Evolutionary conservation across 2,113 vertebrate species (phyloP).

Genomic region (Leucosticte australis): DNA sequence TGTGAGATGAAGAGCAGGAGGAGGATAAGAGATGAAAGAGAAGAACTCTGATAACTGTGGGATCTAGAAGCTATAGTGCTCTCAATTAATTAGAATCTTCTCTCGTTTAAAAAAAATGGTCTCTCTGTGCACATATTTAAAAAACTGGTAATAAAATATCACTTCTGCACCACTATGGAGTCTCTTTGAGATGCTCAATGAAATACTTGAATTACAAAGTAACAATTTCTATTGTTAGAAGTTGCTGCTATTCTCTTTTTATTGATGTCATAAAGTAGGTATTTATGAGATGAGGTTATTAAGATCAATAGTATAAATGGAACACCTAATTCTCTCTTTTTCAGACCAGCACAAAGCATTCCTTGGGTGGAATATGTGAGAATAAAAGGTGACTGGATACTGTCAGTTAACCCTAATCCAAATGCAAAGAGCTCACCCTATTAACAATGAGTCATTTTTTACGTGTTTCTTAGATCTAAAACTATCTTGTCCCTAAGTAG

Average conservation of each 20-base stretch:
- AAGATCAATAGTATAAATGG: conserved; percentile 75
- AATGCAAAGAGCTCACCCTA: conserved; percentile 73
- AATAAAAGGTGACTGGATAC: conserved; percentile 67
- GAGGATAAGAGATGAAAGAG: conserved; percentile 41
- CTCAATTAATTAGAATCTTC: conserved; percentile 72
- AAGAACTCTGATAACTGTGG: conserved; percentile 49
- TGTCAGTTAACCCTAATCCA: conserved; percentile 74
- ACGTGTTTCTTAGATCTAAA: conserved; percentile 70
- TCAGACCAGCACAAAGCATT: conserved; percentile 64
- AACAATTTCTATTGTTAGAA: conserved; percentile 65
- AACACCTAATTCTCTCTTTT: conserved; percentile 74
- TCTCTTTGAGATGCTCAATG: conserved; percentile 30
- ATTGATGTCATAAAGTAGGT: conserved; percentile 73
- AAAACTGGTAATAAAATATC: conserved; percentile 44
- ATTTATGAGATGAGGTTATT: conserved; percentile 76
- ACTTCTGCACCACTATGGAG: conserved; percentile 18
- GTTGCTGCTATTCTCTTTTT: conserved; percentile 67
- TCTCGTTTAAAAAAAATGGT: conserved; percentile 57
- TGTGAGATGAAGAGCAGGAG: not conserved
- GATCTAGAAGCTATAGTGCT: conserved; percentile 29
- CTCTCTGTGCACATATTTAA: conserved; percentile 45
- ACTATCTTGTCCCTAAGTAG: conserved; percentile 66
- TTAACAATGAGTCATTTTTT: conserved; percentile 71
- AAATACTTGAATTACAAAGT: conserved; percentile 66
- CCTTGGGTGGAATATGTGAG: conserved; percentile 40